Conservation (phyloP, 2,113 vertebrate species). For the Brachyhypopomus gauderio region DNA sequence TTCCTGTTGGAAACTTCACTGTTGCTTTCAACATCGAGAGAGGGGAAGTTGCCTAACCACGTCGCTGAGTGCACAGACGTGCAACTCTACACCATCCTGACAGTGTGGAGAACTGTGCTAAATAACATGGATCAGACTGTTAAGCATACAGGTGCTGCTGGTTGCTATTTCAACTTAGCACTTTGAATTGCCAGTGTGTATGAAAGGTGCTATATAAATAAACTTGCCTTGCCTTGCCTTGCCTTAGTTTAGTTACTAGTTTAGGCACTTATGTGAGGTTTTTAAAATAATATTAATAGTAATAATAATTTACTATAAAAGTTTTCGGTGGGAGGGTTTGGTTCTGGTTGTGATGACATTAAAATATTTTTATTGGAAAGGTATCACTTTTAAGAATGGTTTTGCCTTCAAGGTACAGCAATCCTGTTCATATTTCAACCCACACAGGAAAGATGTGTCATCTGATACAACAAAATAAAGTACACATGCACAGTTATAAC, state of each 20-base stretch:
- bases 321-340: not conserved
- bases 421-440: too few species aligned
- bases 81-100: constrained; percentile 15
- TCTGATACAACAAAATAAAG: not conserved
- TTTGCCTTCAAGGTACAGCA: too few species aligned
- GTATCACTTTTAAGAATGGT: too few species aligned
- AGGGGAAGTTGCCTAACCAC: constrained; percentile 69
- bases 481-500: not conserved
- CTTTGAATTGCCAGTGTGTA: too few species aligned
- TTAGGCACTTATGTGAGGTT: not conserved
- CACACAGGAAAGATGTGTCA: too few species aligned
- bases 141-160: constrained; percentile 24
- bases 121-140: not conserved
- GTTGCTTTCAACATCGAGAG: constrained; percentile 57
- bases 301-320: too few species aligned
- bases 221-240: too few species aligned
- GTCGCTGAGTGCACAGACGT: constrained; percentile 57
- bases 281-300: not conserved
- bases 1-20: constrained; percentile 57
- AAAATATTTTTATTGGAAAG: too few species aligned
- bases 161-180: not conserved
- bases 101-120: not conserved
- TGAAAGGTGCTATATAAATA: too few species aligned
- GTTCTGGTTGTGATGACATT: not conserved
- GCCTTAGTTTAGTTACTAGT: not conserved